phyloP scores from a whole-genome alignment of 2,797 vertebrate genomes.

The Eremophila alpestris region DNA sequence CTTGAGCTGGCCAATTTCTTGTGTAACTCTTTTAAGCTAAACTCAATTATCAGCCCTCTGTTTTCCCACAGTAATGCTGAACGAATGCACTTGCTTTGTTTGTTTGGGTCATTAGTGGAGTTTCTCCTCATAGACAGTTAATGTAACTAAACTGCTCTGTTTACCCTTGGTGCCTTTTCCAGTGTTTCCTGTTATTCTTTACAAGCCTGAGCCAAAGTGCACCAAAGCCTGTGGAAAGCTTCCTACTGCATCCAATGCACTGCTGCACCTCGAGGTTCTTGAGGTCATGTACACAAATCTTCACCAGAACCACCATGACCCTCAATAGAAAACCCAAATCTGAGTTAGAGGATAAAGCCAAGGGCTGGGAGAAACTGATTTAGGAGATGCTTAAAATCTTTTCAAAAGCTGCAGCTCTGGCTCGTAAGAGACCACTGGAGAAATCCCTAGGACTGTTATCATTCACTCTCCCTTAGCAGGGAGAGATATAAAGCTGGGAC shows the following conservation, averaged over 20 bases:
- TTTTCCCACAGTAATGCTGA: conserved; percentile 14
- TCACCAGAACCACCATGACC: conserved; percentile 43
- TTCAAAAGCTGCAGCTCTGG: conserved; percentile 47
- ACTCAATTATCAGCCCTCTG: background rate
- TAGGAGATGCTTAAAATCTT: conserved; percentile 50
- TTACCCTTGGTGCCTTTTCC: conserved; percentile 22
- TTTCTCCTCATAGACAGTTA: conserved; percentile 52
- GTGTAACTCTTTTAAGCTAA: background rate
- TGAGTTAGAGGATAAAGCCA: background rate
- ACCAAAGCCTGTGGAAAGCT: conserved; percentile 37
- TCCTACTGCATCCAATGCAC: background rate
- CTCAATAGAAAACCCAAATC: conserved; percentile 4
- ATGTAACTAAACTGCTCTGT: conserved; percentile 56
- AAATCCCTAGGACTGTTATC: background rate
- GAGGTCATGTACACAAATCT: conserved; percentile 49
- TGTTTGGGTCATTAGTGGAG: background rate
- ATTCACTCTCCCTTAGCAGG: background rate
- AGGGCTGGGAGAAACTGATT: background rate
- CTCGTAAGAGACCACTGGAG: conserved; percentile 35
- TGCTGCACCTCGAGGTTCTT: conserved; percentile 8
- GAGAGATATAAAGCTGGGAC: background rate
- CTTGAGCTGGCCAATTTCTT: background rate
- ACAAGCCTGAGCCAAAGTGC: conserved; percentile 26
- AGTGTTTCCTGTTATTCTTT: conserved; percentile 59
- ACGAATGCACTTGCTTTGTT: conserved; percentile 48